Base-by-base conservation (phyloP, 2,113 vertebrate species). In the Charadrius vociferus region DNA sequence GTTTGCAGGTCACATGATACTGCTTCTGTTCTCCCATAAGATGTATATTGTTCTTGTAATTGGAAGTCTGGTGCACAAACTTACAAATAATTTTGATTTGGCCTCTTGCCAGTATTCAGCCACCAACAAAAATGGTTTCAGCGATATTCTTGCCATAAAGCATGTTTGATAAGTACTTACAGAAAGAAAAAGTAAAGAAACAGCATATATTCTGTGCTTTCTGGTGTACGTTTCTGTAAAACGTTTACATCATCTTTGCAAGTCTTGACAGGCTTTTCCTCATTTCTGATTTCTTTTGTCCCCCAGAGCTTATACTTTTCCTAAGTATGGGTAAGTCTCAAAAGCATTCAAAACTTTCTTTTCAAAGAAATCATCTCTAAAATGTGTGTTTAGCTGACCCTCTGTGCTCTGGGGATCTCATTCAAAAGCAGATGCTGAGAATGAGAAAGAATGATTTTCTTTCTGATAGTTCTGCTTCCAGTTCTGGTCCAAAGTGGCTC, bases 351-450 rank as follows among this genome's bases (percentile, higher is more conserved):
- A 29, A 93, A 90, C 22, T 53, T 82, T 79, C 11, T 71, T 79
- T 37, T 19, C 1, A 18, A 27, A 74, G 78, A 74, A 74, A 55
- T 2, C 0, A 34, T 21, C 34, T 73, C 37, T 66, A 63, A 90
- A 94, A 70, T 10, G 16, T n/a, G 15, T 53, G 58, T 93, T 95
- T 83, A 86, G 45, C 85, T 92, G 95, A 94, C 88, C 74, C 58
- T 93, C 18, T 22, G 50, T 74, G 63, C 85, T 95, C 82, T 90
- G 50, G 88, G 92, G 80, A 90, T 67, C 67, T 81, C 63, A 74
- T 93, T 92, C 95, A 90, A 90, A 90, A 94, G 59, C 85, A 96
- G 90, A 79, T 89, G 74, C 73, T 68, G 62, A 94, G 63, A 88
- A 73, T 80, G 92, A 75, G 58, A 67, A 87, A 85, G 49, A 86